Evolutionary conservation across 2,888 invertebrate genomes (phyloP), one percentile per base, ranked within the genome.

Genomic region (Pterobdella sp.): DNA sequence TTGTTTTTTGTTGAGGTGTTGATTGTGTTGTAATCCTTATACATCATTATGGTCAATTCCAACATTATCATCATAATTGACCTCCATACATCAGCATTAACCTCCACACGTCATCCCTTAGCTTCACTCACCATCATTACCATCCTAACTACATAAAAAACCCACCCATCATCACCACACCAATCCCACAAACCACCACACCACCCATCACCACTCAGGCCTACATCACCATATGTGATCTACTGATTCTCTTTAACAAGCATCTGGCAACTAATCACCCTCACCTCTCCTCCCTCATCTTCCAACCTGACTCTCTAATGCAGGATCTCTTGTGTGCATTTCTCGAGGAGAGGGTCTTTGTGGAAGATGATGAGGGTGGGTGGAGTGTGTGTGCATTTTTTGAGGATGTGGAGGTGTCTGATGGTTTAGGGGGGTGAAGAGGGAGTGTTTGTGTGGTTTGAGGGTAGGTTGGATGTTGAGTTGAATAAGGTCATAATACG

Each of bases 151-250:
- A n/a, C n/a, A n/a, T n/a, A n/a, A n/a, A n/a, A n/a, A n/a, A n/a
- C n/a, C n/a, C n/a, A n/a, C n/a, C n/a, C n/a, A n/a, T n/a, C n/a
- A n/a, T n/a, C n/a, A n/a, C n/a, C n/a, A n/a, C n/a, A n/a, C n/a
- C n/a, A n/a, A n/a, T n/a, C n/a, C n/a, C n/a, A n/a, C n/a, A n/a
- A n/a, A n/a, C n/a, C n/a, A n/a, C n/a, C n/a, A n/a, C n/a, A n/a
- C 49, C 71, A 75, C 35, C 76, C 78, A 37, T 42, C 3, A 2
- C 22, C 37, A 10, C 29, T 10, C 84, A 91, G 89, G 93, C 96
- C 0, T 98, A 93, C 85, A 89, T 92, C 75, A 91, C 92, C n/a
- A 88, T 97, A 72, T 97, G 97, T 85, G 98, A 98, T 86, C 86
- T 94, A 78, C 86, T 97, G 79, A 90, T 98, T 26, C 88, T 94